Percentiles rank a stretch among this genome's conserved stretches.
phyloP scores from a whole-genome alignment of 2,888 invertebrate genomes.

The Xanthostigma xanthostigma region DNA sequence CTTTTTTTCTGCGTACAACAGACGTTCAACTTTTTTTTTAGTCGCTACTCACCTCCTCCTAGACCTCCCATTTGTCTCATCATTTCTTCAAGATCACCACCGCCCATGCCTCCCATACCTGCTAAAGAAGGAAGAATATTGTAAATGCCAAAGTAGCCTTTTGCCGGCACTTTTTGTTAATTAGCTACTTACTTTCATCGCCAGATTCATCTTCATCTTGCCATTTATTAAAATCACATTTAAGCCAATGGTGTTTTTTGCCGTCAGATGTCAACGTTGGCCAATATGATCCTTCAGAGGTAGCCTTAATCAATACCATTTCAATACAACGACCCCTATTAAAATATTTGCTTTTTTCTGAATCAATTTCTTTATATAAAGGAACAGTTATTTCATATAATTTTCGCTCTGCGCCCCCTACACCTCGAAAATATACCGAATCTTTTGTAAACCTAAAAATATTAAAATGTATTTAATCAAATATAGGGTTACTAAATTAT shows the following conservation, averaged over 20 bases:
- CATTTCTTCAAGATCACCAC: slow-evolving; percentile 52
- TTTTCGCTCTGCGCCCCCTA: slow-evolving; percentile 71
- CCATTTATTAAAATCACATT: slow-evolving; percentile 97
- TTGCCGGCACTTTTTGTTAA: neutral
- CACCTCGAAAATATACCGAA: slow-evolving; percentile 68
- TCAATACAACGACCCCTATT: slow-evolving; percentile 63
- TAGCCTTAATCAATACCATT: slow-evolving; percentile 51
- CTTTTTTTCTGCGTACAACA: neutral
- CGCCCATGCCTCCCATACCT: slow-evolving; percentile 28
- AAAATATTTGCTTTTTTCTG: slow-evolving; percentile 58
- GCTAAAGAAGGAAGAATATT: slow-evolving; percentile 14
- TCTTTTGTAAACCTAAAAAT: slow-evolving; percentile 47
- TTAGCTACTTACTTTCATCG: slow-evolving; percentile 40
- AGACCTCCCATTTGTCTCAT: slow-evolving; percentile 57
- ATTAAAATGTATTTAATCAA: neutral
- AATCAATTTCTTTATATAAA: slow-evolving; percentile 66
- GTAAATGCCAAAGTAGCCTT: neutral
- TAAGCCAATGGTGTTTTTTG: slow-evolving; percentile 87
- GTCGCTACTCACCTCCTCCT: slow-evolving; percentile 22
- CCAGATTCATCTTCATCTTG: slow-evolving; percentile 91
- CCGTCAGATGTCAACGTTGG: slow-evolving; percentile 73
- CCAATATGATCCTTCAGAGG: slow-evolving; percentile 68
- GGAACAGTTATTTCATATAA: slow-evolving; percentile 78
- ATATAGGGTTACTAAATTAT: neutral
- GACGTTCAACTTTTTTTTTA: slow-evolving; percentile 1